phyloP scores from a whole-genome alignment of 2,113 vertebrate species.

The Pterophyllum scalare region DNA sequence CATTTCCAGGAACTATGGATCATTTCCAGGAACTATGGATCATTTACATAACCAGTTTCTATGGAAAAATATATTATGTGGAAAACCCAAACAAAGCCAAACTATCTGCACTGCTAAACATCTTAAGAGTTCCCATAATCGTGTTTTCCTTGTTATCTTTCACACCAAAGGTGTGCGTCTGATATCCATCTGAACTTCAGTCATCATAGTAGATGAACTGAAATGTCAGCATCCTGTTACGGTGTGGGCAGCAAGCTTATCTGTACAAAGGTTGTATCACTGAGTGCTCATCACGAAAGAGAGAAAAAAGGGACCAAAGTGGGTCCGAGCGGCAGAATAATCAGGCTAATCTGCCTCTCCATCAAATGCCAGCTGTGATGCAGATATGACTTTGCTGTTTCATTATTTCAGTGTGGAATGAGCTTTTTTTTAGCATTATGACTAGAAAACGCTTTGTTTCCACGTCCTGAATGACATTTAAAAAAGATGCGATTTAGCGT shows the following conservation, averaged over 20 bases:
- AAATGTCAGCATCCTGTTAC: background rate
- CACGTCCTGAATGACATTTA: constrained; percentile 3
- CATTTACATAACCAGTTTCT: background rate
- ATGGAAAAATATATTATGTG: background rate
- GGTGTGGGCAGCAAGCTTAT: background rate
- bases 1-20: background rate
- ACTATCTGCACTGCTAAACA: background rate
- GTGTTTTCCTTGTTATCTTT: background rate
- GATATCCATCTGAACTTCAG: background rate
- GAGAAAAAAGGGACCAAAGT: background rate
- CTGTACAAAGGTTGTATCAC: background rate
- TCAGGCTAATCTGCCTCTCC: rapidly evolving
- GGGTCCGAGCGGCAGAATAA: background rate
- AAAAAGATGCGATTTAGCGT: background rate
- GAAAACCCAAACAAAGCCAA: background rate
- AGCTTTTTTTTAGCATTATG: background rate
- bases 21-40: background rate
- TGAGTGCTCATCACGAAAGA: background rate
- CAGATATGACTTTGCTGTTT: background rate
- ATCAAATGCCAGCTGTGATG: constrained; percentile 1
- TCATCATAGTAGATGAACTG: background rate
- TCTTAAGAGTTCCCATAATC: background rate
- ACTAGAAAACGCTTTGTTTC: background rate
- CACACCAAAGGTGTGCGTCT: background rate
- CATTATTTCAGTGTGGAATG: background rate